Evolutionary conservation across 2,113 vertebrate species (phyloP), one percentile per base, ranked within the genome.

Genomic region (Elephantulus edwardii): DNA sequence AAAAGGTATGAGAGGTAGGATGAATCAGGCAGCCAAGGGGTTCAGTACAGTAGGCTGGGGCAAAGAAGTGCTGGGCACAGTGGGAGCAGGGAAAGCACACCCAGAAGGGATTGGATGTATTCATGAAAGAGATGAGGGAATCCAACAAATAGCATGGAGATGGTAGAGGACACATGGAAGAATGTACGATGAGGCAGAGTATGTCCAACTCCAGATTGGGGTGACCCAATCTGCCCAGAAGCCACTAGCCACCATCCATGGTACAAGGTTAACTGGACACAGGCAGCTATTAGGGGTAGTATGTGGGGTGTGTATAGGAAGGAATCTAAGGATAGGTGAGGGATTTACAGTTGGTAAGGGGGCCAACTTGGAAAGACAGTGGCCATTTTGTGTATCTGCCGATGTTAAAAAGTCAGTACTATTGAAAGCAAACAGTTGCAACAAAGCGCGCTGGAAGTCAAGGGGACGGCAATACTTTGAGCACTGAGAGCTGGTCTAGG

Each of bases 61-160:
- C 13, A 38, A 46, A 54, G 66, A 56, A 28, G 86, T n/a, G n/a
- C 33, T 58, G 26, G 38, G 9, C 1, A 1, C 44, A n/a, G 24
- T 80, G 56, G 20, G 6, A 60, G 17, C 20, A 11, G 2, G 54
- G n/a, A 78, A 20, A 28, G 48, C 26, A 35, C 1, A 5, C 6
- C 56, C 33, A 50, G 2, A 3, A 58, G 7, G 44, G 30, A 44
- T 17, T 10, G 19, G 16, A n/a, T n/a, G 30, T 2, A 10, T 44
- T 9, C 33, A 74, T 52, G 33, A 17, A 19, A 86, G 48, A n/a
- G 22, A 14, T 64, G 40, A 6, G 35, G 26, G n/a, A 26, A 38
- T 35, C 19, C 5, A 12, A 0, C 3, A 9, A 35, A 0, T 4
- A 1, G n/a, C 0, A 8, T 5, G 20, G 26, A 46, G 35, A 20